Evolutionary conservation across 2,888 invertebrate species (phyloP), one percentile per base, ranked within the genome.

Genomic region (Creontiades dilutus): DNA sequence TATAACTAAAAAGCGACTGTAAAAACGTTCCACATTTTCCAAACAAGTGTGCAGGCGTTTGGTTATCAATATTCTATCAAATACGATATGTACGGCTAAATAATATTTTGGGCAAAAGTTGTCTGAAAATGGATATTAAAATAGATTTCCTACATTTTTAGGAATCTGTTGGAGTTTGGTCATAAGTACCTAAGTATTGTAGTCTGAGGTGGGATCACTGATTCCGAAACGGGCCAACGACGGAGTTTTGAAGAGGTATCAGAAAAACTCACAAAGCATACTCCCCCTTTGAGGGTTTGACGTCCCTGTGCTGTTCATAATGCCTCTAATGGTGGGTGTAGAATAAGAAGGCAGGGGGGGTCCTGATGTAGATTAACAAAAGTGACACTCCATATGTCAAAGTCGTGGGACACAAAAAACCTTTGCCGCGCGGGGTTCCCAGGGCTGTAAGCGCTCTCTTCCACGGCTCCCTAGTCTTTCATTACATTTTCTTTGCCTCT

Each of bases 361-460:
- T 46, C 46, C 78, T 78, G 47, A 52, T 52, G 52, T 52, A 82
- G 82, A 82, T 82, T 82, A 82, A 82, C 82, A 47, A 82, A 82
- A 82, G 52, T 82, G 82, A 82, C 82, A 82, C 82, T 82, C 52
- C 82, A 82, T 82, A 47, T 82, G 82, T 82, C 82, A 82, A 80
- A 80, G 78, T 47, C 78, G 78, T 47, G 47, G 46, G 78, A 47
- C 68, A 68, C 68, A 68, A 68, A 68, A 68, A 68, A 68, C 68
- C 68, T 68, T 27, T 68, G 27, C 68, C 68, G 23, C 68, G 23
- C 11, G 11, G 68, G 57, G 68, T 68, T 68, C 68, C 68, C 68
- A 68, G 19, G 68, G 68, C 68, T 68, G 61, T 61, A 68, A 68
- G 68, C 68, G 68, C 68, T 23, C 27, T 37, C 37, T 19, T 68